These are phyloP conservation scores for Phoebastria nigripes DNA, from an alignment of 2,797 vertebrate species.

Conservation along the genomic window DNA sequence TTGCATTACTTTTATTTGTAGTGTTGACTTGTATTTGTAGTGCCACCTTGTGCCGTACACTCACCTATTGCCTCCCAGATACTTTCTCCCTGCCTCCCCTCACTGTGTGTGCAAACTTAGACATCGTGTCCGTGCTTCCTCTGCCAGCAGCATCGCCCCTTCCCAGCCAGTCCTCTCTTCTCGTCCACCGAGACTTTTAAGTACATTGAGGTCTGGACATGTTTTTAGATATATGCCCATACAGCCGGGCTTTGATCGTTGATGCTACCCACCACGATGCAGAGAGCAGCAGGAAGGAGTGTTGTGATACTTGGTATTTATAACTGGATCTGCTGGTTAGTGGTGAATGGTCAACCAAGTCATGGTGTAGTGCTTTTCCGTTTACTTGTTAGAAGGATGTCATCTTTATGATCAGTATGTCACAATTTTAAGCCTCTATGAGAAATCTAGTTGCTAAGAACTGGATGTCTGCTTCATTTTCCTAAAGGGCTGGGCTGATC, in stretches of 20 bases:
- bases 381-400: neutral
- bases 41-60: accelerated
- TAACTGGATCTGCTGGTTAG: neutral
- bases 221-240: neutral
- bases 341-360: neutral
- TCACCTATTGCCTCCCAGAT: neutral
- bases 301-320: neutral
- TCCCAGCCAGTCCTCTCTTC: neutral
- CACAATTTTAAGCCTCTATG: neutral
- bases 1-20: neutral
- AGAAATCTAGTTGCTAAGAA: neutral
- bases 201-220: neutral
- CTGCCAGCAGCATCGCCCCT: neutral
- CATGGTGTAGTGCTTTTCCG: accelerated
- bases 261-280: accelerated
- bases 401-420: neutral
- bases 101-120: neutral
- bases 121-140: accelerated
- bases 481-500: neutral
- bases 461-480: neutral
- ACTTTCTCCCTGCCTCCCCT: neutral
- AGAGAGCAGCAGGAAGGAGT: neutral
- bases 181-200: neutral
- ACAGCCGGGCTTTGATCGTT: neutral
- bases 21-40: neutral